Base-by-base conservation (phyloP, 2,797 vertebrate species). In the Rhynchonycteris naso region DNA sequence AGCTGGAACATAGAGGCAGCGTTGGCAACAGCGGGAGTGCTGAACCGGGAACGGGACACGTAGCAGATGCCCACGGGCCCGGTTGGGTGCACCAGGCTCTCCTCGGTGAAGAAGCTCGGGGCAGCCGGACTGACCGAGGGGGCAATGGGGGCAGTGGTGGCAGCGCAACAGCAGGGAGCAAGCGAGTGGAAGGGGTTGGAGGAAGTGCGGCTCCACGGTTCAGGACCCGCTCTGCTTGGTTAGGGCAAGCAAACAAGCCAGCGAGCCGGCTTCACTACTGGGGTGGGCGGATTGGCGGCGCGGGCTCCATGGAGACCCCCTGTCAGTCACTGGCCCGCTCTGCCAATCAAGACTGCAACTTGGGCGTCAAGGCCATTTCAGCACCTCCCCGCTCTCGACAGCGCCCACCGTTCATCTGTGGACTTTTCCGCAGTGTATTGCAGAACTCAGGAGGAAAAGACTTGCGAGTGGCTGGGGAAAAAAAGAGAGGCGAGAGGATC, bases 1-100 rank as follows among this genome's bases (percentile, higher is more conserved):
- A 99, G 98, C 98, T 99, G 99, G 99, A 99, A 99, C 99, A 99
- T 99, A 98, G 99, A 99, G 98, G 98, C 99, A 99, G 98, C 97
- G 93, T 96, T 68, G 95, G 90, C 79, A 59, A 88, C 95, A 7
- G 88, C 43, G 28, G 93, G 82, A 68, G 12, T 76, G 22, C 96
- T 7, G 71, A 95, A 86, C 91, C 82, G 33, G 28, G 89, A 91
- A 86, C 78, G 66, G 80, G 92, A 84, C 92, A 35, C 94, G 82
- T 84, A 83, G 95, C 93, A 89, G 96, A 88, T 89, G 88, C 87
- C 96, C 83, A 88, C 95, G 1, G 91, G 88, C 97, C 96, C 74
- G 72, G 75, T 94, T 22, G 68, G 94, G 65, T 94, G 91, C 68
- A 15, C 66, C 61, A 93, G 93, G 81, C 81, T 94, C 90, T 93